These are phyloP conservation scores for Acanthiza pusilla DNA, from an alignment of 2,797 vertebrate genomes.

Conservation along the genomic window DNA sequence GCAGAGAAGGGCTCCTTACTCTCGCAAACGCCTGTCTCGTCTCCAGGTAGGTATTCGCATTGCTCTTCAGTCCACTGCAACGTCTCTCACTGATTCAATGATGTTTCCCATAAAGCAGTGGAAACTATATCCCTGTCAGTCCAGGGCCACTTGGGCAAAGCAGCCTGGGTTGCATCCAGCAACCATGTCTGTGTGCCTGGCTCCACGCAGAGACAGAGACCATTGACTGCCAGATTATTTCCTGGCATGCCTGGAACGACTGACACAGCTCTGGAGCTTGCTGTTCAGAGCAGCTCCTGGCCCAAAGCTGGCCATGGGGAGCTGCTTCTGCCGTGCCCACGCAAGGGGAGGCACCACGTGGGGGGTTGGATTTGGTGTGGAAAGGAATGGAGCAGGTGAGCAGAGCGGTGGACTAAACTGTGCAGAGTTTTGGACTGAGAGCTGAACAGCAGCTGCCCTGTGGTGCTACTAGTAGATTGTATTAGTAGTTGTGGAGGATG, in stretches of 20 bases:
- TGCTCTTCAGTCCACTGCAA: not conserved
- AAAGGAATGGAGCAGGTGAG: not conserved
- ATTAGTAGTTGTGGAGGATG: too few relatives aligned
- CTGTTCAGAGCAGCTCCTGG: not conserved
- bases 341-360: not conserved
- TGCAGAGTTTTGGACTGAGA: too few relatives aligned
- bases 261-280: not conserved
- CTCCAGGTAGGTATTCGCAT: not conserved
- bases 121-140: not conserved
- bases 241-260: not conserved
- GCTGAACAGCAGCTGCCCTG: too few relatives aligned
- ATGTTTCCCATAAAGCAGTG: not conserved
- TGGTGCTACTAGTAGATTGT: too few relatives aligned
- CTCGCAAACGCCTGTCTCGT: not conserved
- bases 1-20: not conserved
- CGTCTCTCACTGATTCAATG: accelerated
- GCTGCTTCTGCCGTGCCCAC: not conserved
- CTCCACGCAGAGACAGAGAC: not conserved
- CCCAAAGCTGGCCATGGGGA: not conserved
- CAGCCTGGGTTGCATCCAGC: not conserved
- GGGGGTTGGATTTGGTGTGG: not conserved
- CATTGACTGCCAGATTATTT: not conserved
- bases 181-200: not conserved
- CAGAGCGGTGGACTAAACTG: too few relatives aligned
- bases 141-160: not conserved